Evolutionary conservation across 2,888 invertebrate species (phyloP).

Genomic region (Drosophila paramelanica): DNA sequence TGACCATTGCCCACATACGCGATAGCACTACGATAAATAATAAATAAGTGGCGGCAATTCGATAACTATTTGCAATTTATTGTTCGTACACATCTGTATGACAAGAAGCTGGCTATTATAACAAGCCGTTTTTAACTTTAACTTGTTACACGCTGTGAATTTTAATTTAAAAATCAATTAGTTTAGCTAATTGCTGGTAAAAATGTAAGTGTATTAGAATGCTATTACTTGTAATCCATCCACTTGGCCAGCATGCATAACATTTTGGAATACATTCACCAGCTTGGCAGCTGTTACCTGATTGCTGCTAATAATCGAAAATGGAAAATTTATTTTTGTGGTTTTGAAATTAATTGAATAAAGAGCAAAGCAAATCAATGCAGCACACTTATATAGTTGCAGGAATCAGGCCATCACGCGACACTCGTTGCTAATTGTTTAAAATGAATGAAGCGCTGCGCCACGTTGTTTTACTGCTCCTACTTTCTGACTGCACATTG

Average conservation of each 20-base stretch:
- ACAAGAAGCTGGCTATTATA: slow-evolving; percentile 17
- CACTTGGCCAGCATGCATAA: not conserved
- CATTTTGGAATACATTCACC: not conserved
- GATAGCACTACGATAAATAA: not conserved
- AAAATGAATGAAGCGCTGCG: slow-evolving; percentile 12
- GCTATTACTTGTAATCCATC: too few relatives aligned
- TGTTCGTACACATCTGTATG: not conserved
- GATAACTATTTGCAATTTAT: slow-evolving; percentile 2
- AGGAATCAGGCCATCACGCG: too few relatives aligned
- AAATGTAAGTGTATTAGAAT: too few relatives aligned
- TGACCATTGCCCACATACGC: slow-evolving; percentile 4
- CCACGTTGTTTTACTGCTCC: slow-evolving; percentile 3
- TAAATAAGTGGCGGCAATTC: slow-evolving; percentile 30
- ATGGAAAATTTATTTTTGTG: not conserved
- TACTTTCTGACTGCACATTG: not conserved
- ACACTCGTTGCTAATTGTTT: not conserved
- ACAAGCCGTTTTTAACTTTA: not conserved
- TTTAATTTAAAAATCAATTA: not conserved
- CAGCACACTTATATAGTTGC: not conserved
- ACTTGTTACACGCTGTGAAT: not conserved
- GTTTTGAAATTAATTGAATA: not conserved
- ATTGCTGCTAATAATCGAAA: slow-evolving; percentile 5
- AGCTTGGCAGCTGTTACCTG: slow-evolving; percentile 1
- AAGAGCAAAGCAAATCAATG: slow-evolving; percentile 1
- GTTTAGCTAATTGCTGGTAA: not conserved